phyloP scores from a whole-genome alignment of 2,888 invertebrate genomes.

The Agriopis aurantiaria region DNA sequence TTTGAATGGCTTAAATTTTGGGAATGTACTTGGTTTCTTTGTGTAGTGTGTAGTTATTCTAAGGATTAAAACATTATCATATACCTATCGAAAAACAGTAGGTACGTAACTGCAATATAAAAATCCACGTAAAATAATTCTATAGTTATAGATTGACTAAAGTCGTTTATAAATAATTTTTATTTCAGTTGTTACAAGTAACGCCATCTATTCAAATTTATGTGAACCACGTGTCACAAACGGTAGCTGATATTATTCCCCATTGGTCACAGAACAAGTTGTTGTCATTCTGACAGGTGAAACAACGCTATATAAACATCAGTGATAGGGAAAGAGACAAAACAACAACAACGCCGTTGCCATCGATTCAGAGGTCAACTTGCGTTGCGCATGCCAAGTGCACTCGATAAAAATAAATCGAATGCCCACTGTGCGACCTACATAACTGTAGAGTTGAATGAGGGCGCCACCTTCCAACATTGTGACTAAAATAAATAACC shows the following conservation, averaged over 20 bases:
- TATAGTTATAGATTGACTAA: no score
- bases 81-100: no score
- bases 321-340: constrained; percentile 60
- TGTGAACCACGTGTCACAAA: constrained; percentile 56
- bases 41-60: no score
- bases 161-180: no score
- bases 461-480: neutral
- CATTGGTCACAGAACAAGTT: constrained; percentile 64
- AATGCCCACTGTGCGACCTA: constrained; percentile 23
- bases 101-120: no score
- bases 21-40: no score
- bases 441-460: neutral
- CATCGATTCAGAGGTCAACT: constrained; percentile 82
- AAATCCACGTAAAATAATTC: no score
- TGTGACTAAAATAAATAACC: no score
- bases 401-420: constrained; percentile 69
- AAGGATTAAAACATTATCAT: no score
- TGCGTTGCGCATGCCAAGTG: constrained; percentile 78
- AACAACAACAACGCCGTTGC: constrained; percentile 76
- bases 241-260: constrained; percentile 43
- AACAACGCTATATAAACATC: constrained; percentile 44
- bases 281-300: constrained; percentile 60
- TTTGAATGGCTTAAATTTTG: no score
- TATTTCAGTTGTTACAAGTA: constrained; percentile 47
- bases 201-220: constrained; percentile 71